Base-by-base conservation (phyloP, 2,888 invertebrate species). In the Morpho deidamia region DNA sequence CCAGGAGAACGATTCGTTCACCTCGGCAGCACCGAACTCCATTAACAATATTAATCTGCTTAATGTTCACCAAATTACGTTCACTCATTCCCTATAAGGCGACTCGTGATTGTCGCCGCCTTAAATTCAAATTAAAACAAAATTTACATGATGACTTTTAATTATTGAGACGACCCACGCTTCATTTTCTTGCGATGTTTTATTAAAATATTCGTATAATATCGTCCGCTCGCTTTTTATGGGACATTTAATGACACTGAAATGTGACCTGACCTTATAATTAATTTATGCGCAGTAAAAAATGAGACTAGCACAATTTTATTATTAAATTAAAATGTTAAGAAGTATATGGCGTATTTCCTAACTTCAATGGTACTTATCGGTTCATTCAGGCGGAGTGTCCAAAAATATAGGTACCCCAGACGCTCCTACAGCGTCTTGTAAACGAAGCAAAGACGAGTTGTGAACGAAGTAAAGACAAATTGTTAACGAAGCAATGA, bases 11-110 rank as follows among this genome's bases (percentile, higher is more conserved):
- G 50, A 70, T 71, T 66, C 66, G 58, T 69, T 67, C 64, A 48
- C 58, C 55, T 56, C 55, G 51, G 58, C 62, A 60, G 63, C 58
- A 64, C 63, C 52, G 50, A 63, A 69, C 63, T 63, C 68, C 66
- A 71, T 70, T 70, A 69, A 60, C 63, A 52, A 59, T 68, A 70
- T 71, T 72, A 72, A 71, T 73, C 67, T 64, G 46, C 54, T 55
- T 69, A 69, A 72, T 68, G 68, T 67, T 55, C 61, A 44, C 57
- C 56, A 65, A 70, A 73, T 71, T 70, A 65, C 66, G 59, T 62
- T 54, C 58, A 51, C 54, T 56, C 52, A 58, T 55, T 49, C 58
- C 44, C 55, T 58, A 55, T 44, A 56, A 59, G 58, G 41, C 51
- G 45, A 14, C 8, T 38, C 40, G 44, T 58, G 61, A 66, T 65